Evolutionary conservation across 2,888 invertebrate species (phyloP).

Genomic region (Rhodophaea formosa): DNA sequence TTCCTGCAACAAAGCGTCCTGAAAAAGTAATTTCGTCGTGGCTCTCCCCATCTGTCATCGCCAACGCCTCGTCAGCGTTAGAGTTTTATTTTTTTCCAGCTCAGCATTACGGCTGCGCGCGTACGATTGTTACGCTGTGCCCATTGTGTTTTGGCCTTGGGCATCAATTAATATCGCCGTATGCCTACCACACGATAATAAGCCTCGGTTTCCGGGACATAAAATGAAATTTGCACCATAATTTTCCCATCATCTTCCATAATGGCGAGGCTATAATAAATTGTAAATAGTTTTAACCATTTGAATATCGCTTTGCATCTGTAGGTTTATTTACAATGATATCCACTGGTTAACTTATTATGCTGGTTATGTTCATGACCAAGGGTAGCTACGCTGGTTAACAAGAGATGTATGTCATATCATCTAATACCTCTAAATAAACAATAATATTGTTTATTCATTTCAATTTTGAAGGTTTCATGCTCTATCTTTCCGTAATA

Average conservation of each 20-base stretch:
- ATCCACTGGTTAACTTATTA: background rate
- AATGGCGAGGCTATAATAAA: constrained; percentile 5
- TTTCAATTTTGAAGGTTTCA: too few species aligned
- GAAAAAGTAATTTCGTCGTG: background rate
- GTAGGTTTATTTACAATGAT: constrained; percentile 2
- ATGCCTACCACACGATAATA: constrained; percentile 42
- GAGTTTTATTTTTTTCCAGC: constrained; percentile 27
- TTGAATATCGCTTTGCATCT: too few species aligned
- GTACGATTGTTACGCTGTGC: constrained; percentile 31
- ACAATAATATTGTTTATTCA: too few species aligned
- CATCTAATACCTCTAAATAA: too few species aligned
- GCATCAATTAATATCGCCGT: constrained; percentile 45
- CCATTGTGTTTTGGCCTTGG: constrained; percentile 50
- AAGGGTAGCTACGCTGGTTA: too few species aligned
- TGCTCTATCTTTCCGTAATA: too few species aligned
- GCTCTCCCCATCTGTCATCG: background rate
- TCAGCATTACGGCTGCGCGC: constrained; percentile 27
- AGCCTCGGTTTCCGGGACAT: constrained; percentile 41
- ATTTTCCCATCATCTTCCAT: constrained; percentile 24
- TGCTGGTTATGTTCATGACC: background rate
- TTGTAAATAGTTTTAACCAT: constrained; percentile 11
- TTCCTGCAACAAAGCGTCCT: background rate
- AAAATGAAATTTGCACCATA: constrained; percentile 33
- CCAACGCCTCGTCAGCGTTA: constrained; percentile 9
- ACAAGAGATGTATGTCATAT: too few species aligned